A percentile compares a stretch with the other conserved stretches of the same genome.
phyloP scores from a whole-genome alignment of 2,888 invertebrate genomes.

The Nasonovia ribisnigri region DNA sequence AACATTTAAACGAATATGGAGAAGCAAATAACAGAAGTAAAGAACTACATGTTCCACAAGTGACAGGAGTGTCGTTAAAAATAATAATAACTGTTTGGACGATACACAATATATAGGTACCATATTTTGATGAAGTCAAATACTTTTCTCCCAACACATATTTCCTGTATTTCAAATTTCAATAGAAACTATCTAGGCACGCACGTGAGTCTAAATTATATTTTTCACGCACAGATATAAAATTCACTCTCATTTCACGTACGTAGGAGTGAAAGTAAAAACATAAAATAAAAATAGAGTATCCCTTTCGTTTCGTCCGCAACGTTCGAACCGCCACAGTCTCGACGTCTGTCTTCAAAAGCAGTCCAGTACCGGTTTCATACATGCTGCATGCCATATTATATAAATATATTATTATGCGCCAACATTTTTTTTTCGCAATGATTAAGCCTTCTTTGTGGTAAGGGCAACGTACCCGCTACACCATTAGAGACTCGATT shows the following conservation, averaged over 20 bases:
- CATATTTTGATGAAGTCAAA: not conserved
- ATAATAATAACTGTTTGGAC: not conserved
- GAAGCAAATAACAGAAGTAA: not conserved
- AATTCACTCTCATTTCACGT: constrained; percentile 7
- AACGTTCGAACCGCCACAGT: not conserved
- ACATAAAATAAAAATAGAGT: not conserved
- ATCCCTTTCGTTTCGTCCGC: constrained; percentile 49
- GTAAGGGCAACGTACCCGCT: not conserved
- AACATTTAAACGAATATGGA: not conserved
- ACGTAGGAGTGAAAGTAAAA: constrained; percentile 40
- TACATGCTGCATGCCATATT: not conserved
- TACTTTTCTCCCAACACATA: not conserved
- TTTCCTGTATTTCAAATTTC: not conserved
- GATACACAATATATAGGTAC: not conserved
- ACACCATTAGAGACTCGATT: not conserved
- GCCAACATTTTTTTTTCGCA: not conserved
- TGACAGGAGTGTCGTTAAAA: not conserved
- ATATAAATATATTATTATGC: not conserved
- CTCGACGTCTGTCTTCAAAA: constrained; percentile 25
- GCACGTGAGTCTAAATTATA: not conserved
- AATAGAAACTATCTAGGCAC: not conserved
- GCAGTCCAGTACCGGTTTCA: constrained; percentile 44
- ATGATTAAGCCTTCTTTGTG: not conserved
- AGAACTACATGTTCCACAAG: not conserved
- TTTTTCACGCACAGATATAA: not conserved